These are phyloP conservation scores for Anabas testudineus DNA, from an alignment of 2,797 vertebrate species.

Conservation along the genomic window DNA sequence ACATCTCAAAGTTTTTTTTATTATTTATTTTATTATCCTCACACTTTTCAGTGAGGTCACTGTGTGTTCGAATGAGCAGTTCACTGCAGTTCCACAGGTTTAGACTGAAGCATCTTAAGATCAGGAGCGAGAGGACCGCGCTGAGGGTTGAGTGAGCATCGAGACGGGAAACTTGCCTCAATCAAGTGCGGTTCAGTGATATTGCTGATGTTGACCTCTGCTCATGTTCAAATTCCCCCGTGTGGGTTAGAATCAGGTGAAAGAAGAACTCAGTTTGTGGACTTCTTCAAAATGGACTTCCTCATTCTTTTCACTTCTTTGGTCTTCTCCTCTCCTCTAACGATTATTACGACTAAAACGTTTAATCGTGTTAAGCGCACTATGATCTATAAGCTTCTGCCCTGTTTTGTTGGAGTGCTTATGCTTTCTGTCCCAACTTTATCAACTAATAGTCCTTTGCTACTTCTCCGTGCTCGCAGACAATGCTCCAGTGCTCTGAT, in stretches of 20 bases:
- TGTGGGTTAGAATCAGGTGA: slow-evolving; percentile 58
- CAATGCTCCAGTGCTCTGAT: slow-evolving; percentile 25
- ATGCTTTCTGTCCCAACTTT: slow-evolving; percentile 5
- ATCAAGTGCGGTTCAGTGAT: slow-evolving; percentile 61
- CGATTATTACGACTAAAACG: background rate
- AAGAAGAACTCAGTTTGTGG: slow-evolving; percentile 41
- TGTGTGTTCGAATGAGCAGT: background rate
- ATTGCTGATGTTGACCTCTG: slow-evolving; percentile 53
- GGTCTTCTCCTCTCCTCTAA: background rate
- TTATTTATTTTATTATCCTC: background rate
- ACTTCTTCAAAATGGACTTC: slow-evolving; percentile 16
- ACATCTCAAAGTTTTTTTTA: too few relatives aligned
- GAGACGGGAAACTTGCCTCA: slow-evolving; percentile 36
- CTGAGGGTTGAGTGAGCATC: slow-evolving; percentile 30
- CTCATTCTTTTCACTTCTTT: background rate
- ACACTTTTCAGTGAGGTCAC: background rate
- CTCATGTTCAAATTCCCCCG: slow-evolving; percentile 56
- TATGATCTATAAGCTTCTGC: background rate
- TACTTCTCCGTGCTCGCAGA: slow-evolving; percentile 14
- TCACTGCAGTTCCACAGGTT: slow-evolving; percentile 1
- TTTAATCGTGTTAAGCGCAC: background rate
- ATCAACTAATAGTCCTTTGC: slow-evolving; percentile 7
- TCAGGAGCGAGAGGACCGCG: background rate
- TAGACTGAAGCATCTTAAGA: background rate
- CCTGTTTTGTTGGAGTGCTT: background rate